Evolutionary conservation across 2,797 vertebrate genomes (phyloP), one percentile per base, ranked within the genome.

Genomic region (Characodon lateralis): DNA sequence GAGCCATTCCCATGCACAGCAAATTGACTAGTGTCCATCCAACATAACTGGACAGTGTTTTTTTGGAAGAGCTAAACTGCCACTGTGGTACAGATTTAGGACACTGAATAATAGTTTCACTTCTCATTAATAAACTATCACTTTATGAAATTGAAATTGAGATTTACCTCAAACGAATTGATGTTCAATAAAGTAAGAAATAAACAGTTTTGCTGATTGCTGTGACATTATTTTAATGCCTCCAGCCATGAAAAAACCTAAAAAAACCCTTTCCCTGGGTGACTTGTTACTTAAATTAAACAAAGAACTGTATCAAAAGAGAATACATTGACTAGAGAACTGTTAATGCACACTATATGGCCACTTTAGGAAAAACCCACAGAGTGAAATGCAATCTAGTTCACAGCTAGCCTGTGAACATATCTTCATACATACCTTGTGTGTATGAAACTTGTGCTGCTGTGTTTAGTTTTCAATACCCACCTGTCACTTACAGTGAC

Each of bases 1-100:
- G 97, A 98, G 97, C 95, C 96, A 97, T 98, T 97, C 97, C 96
- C 97, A 98, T 97, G 96, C 97, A 96, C 96, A 96, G 97, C 97
- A 96, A 97, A 98, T 97, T 95, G 97, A 97, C 96, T 97, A 96
- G 95, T 96, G 96, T 96, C 97, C 96, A 93, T 97, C 96, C 96
- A 88, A 92, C 95, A 94, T 96, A 95, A 96, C 96, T 93, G 89
- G 94, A 95, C 95, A 89, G 92, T 96, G 93, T 97, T 97, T 94
- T 94, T 94, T 96, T 93, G 86, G 89, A 88, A 92, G 92, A 93
- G 77, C 94, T 94, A 95, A 96, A 97, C 97, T 96, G 96, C 95
- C 89, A 81, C 70, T 51, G 72, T 89, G 93, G 93, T 95, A 94
- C 95, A 95, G 96, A 96, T 93, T 95, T 94, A 94, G 95, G 96